These are phyloP conservation scores for Formica aserva DNA, from an alignment of 2,888 invertebrate species.

Conservation along the genomic window DNA sequence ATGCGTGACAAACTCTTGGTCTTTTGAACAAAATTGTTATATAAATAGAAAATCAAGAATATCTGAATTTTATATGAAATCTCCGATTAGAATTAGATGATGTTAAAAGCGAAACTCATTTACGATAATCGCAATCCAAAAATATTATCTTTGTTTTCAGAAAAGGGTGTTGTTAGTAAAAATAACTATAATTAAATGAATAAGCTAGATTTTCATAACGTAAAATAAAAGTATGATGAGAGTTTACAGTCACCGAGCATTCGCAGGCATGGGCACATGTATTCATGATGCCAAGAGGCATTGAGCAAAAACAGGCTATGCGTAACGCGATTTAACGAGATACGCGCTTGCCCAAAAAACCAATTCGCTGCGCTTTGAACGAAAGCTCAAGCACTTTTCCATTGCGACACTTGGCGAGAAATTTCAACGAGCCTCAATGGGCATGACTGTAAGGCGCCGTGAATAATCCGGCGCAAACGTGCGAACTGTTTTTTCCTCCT, in stretches of 20 bases:
- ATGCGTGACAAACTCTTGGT: background rate
- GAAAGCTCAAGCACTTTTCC: slow-evolving; percentile 26
- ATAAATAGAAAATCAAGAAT: background rate
- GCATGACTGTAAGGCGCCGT: slow-evolving; percentile 1
- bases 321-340: slow-evolving; percentile 23
- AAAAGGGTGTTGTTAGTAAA: background rate
- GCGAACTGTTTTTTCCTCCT: slow-evolving; percentile 26
- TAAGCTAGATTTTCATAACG: background rate
- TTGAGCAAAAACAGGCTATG: slow-evolving; percentile 11
- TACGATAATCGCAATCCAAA: background rate
- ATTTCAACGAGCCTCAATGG: slow-evolving; percentile 46
- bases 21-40: background rate
- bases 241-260: slow-evolving; percentile 8
- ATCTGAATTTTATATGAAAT: background rate
- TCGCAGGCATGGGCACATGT: background rate
- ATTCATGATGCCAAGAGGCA: background rate
- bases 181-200: slow-evolving; percentile 4
- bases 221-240: slow-evolving; percentile 3
- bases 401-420: slow-evolving; percentile 35
- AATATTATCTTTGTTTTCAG: background rate
- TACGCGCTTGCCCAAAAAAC: slow-evolving; percentile 14
- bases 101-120: background rate
- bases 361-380: slow-evolving; percentile 12
- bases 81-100: background rate
- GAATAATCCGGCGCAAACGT: slow-evolving; percentile 41